Percentiles rank a stretch among this genome's conserved stretches.
phyloP scores from a whole-genome alignment of 1,140 invertebrate genomes.

The Ectropis grisescens region DNA sequence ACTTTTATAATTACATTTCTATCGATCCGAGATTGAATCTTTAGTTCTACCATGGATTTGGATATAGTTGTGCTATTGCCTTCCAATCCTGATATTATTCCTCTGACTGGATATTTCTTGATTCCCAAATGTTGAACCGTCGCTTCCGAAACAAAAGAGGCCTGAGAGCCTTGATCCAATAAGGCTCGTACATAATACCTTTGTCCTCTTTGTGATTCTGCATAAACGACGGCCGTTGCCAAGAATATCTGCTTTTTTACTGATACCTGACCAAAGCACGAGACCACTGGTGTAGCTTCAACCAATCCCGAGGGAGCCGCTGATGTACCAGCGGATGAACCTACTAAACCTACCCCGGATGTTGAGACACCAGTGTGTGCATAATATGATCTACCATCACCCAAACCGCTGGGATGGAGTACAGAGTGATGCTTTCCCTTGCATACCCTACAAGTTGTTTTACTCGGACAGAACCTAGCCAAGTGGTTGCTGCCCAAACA shows the following conservation, averaged over 20 bases:
- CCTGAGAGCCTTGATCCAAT: slow-evolving; percentile 11
- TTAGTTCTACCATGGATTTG: slow-evolving; percentile 6
- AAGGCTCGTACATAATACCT: slow-evolving; percentile 2
- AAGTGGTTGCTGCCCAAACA: not conserved
- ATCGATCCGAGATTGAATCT: slow-evolving; percentile 6
- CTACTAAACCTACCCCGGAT: no score
- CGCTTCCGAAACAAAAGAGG: slow-evolving; percentile 13
- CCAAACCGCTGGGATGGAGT: not conserved
- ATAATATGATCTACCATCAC: not conserved
- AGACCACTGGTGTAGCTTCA: slow-evolving; percentile 1
- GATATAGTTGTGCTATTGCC: not conserved
- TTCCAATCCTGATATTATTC: slow-evolving; percentile 6
- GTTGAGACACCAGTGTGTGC: no score
- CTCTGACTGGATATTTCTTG: slow-evolving; percentile 3
- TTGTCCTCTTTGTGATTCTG: not conserved
- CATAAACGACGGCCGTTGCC: no score
- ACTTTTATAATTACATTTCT: not conserved
- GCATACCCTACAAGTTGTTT: not conserved
- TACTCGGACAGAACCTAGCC: not conserved
- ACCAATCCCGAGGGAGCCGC: no score
- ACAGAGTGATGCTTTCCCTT: slow-evolving; percentile 2
- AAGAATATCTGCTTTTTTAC: not conserved
- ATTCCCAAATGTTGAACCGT: slow-evolving; percentile 9
- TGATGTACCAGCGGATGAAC: no score
- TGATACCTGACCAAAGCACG: slow-evolving; percentile 2